Percentiles rank a stretch among this genome's conserved stretches.
phyloP scores from a whole-genome alignment of 37 sponge, comb jelly and placozoan genomes.

The Aplysina aerophoba region DNA sequence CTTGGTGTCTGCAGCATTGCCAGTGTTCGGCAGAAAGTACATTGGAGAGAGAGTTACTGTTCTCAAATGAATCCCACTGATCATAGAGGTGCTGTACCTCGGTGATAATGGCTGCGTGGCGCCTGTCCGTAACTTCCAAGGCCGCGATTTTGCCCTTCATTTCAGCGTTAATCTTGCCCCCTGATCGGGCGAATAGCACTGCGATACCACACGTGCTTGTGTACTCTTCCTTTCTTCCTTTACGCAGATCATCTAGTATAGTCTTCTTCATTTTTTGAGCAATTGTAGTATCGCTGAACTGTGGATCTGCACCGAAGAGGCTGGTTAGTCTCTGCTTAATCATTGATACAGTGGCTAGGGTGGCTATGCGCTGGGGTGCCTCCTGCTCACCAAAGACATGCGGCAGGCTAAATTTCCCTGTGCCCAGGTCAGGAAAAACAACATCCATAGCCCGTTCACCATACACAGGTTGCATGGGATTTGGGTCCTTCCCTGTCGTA shows the following conservation, averaged over 20 bases:
- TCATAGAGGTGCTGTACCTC: no score
- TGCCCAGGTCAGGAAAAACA: not conserved
- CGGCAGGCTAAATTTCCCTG: conserved; percentile 31
- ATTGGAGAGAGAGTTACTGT: no score
- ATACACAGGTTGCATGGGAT: no score
- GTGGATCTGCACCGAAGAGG: conserved; percentile 31
- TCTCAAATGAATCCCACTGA: no score
- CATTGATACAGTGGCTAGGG: conserved; percentile 32
- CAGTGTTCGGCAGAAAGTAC: no score
- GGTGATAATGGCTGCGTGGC: no score
- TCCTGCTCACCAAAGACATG: conserved; percentile 19
- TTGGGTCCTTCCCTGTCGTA: no score
- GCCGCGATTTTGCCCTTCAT: no score
- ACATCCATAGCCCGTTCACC: no score
- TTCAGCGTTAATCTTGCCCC: no score
- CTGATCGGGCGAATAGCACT: conserved; percentile 34
- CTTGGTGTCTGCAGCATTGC: no score
- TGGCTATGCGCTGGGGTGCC: not conserved
- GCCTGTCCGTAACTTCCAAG: no score
- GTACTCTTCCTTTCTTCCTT: conserved; percentile 39
- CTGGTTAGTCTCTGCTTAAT: conserved; percentile 1
- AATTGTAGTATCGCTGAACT: conserved; percentile 20
- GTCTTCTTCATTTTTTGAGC: conserved; percentile 15
- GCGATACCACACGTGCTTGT: conserved; percentile 18
- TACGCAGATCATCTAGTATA: conserved; percentile 24